phyloP scores from a whole-genome alignment of 2,113 vertebrate species.

The Terrapene triunguis region DNA sequence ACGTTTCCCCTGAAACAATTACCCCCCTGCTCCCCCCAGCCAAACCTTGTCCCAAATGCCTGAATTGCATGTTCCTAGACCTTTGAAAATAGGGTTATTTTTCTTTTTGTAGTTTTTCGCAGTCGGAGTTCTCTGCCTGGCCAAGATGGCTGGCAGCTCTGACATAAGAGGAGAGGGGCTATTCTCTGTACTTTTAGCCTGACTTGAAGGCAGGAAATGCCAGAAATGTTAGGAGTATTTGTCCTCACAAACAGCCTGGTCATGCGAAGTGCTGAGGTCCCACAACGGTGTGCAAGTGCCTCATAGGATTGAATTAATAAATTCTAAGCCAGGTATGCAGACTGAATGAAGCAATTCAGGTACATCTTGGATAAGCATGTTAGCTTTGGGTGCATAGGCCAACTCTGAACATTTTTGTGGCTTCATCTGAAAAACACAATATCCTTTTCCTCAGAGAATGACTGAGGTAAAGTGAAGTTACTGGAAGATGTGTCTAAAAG shows the following conservation, averaged over 20 bases:
- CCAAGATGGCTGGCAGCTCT: background rate
- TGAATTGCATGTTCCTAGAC: too few species aligned
- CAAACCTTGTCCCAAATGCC: background rate
- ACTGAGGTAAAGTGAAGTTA: background rate
- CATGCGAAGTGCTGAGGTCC: too few species aligned
- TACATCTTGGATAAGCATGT: too few species aligned
- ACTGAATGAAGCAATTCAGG: background rate
- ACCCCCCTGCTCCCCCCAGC: rapidly evolving
- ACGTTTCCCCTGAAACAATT: background rate
- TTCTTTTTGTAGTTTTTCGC: background rate
- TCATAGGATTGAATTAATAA: too few species aligned
- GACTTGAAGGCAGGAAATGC: background rate
- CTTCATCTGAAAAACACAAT: too few species aligned
- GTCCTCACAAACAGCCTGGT: too few species aligned
- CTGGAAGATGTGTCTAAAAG: background rate
- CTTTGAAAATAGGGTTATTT: too few species aligned
- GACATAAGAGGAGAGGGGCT: rapidly evolving
- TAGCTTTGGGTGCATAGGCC: too few species aligned
- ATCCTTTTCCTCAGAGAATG: background rate
- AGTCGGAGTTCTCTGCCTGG: background rate
- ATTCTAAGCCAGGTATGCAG: background rate
- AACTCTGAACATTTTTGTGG: too few species aligned
- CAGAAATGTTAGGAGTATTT: background rate
- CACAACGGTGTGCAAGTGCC: too few species aligned
- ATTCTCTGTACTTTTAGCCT: rapidly evolving